Evolutionary conservation across 2,797 vertebrate species (phyloP).

Genomic region (Discoglossus pictus): DNA sequence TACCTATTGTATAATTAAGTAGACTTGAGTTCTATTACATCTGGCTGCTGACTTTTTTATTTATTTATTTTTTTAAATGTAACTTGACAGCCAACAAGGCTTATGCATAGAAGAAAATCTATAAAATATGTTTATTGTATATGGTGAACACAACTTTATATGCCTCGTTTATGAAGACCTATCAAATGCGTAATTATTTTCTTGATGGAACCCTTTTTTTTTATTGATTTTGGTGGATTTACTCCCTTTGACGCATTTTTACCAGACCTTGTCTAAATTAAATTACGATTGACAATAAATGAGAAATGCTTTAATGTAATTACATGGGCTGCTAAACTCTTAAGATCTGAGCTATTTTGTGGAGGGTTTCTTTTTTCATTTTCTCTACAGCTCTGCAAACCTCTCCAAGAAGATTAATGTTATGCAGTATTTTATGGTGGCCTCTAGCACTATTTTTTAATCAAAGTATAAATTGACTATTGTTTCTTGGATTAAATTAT

Average conservation of each 20-base stretch:
- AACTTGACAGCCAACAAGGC: no score
- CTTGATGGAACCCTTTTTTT: no score
- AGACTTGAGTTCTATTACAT: no score
- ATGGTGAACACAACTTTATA: no score
- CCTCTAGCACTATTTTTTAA: neutral
- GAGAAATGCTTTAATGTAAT: neutral
- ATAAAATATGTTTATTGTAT: no score
- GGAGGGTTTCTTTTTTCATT: neutral
- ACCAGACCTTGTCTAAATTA: neutral
- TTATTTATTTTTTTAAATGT: no score
- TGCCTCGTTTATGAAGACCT: no score
- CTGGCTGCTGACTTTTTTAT: no score
- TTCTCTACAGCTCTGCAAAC: neutral
- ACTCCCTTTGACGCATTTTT: neutral
- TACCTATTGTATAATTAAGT: no score
- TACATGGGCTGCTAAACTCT: neutral
- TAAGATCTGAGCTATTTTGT: constrained; percentile 1
- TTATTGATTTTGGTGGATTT: neutral
- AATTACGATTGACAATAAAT: neutral
- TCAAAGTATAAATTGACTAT: neutral
- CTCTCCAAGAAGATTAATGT: constrained; percentile 14
- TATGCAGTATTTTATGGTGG: constrained; percentile 23
- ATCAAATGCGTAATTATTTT: no score
- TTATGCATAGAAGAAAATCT: no score
- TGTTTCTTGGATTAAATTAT: neutral